Conservation (phyloP, 2,113 vertebrate species). For the Apteryx mantelli region DNA sequence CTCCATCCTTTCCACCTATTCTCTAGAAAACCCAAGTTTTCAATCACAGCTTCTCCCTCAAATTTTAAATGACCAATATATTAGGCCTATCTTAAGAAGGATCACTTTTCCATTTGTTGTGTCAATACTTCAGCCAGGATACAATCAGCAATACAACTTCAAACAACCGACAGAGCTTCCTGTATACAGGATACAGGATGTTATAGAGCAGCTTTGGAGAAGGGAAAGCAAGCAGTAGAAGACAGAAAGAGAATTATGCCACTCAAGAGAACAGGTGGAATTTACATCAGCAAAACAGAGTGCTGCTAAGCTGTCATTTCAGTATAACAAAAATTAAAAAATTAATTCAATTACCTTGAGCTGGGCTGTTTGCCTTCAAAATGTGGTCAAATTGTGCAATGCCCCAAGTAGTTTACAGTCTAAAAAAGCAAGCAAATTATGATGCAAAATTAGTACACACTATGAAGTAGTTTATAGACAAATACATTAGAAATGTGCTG, state of each 20-base stretch:
- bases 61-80: not conserved
- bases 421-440: not conserved
- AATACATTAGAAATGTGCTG: not conserved
- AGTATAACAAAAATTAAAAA: not conserved
- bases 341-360: not conserved
- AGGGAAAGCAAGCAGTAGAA: not conserved
- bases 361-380: not conserved
- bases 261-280: not conserved
- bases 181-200: not conserved
- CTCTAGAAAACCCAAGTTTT: not conserved
- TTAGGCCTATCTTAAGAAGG: not conserved
- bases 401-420: not conserved
- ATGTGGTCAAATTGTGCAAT: not conserved
- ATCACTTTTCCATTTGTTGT: not conserved
- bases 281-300: not conserved
- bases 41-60: not conserved
- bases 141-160: not conserved
- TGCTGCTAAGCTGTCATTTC: not conserved
- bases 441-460: not conserved
- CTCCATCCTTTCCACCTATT: not conserved
- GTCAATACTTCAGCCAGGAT: rapidly evolving
- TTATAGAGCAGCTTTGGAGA: not conserved
- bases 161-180: not conserved
- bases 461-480: not conserved
- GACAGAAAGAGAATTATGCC: not conserved